Base-by-base conservation (phyloP, 2,888 invertebrate species). In the Drosophila neonasuta region DNA sequence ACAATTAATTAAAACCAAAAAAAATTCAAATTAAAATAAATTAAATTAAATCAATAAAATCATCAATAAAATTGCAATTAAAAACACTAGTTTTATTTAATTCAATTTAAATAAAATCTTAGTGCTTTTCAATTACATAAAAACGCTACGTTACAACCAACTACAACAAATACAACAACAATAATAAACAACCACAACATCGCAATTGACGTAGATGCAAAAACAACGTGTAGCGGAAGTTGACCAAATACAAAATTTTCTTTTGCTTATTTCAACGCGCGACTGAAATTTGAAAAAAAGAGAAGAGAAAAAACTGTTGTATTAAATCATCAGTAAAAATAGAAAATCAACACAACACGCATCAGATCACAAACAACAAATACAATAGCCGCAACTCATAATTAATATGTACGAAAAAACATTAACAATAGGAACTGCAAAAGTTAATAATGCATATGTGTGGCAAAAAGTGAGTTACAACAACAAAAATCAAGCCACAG, bases 381-480 rank as follows among this genome's bases (percentile, higher is more conserved):
- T 36, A 54, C 32, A 62, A 41, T 44, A 54, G 41, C 36, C 10
- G 30, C 46, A 59, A 52, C 64, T 59, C 55, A 75, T 80, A 80
- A 80, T 82, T 82, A 84, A 82, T 84, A 84, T 84, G 83, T 84
- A 80, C 83, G 83, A 84, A 50, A 87, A 84, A 85, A 76, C 86
- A 75, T 71, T 85, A 76, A 78, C 60, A 71, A 77, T 71, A 80
- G 83, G 83, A 83, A 84, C 76, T 82, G 59, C 83, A 59, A 84
- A 80, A 80, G 83, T 82, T 85, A 85, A 83, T 82, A 82, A 84
- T 76, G 80, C 82, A 77, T 79, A 89, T 74, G 83, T 79, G 80
- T 89, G 89, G 89, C 82, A 89, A 80, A 82, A 78, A 83, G 89
- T 89, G 72, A 86, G 77, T 70, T 86, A 86, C 64, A 78, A 55